Evolutionary conservation across 2,113 vertebrate species (phyloP).

Genomic region (Paradisaea rubra): DNA sequence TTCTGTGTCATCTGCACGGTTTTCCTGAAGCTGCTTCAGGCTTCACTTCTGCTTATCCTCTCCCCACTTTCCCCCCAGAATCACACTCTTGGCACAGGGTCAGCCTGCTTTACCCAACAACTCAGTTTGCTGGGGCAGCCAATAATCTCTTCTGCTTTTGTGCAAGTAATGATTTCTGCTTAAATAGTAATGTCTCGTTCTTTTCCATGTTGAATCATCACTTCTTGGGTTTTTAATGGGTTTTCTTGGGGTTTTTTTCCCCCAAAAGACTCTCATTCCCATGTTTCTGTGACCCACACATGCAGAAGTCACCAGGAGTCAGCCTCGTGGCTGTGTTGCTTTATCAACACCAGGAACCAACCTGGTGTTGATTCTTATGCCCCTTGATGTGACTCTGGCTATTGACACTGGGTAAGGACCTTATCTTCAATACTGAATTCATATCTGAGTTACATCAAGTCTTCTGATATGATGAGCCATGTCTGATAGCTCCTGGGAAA

Average conservation of each 20-base stretch:
- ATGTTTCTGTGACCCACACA: accelerated
- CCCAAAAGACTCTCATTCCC: background rate
- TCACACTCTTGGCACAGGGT: background rate
- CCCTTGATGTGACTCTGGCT: background rate
- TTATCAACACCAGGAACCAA: background rate
- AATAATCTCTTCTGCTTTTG: background rate
- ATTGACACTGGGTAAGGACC: background rate
- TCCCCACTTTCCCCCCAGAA: background rate
- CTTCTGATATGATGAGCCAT: background rate
- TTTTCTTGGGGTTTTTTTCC: accelerated
- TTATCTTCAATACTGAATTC: background rate
- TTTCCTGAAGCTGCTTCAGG: background rate
- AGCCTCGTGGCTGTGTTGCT: background rate
- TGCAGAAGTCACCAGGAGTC: background rate
- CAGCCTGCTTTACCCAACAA: background rate
- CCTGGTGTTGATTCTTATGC: background rate
- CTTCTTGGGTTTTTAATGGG: background rate
- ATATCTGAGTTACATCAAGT: background rate
- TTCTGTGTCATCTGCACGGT: background rate
- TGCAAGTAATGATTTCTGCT: background rate
- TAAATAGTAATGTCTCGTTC: background rate
- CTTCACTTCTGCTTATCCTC: background rate
- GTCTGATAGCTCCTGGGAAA: background rate
- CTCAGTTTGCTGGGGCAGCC: background rate
- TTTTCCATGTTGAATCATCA: background rate